A percentile compares a stretch with the other conserved stretches of the same genome.
Evolutionary conservation across 2,113 vertebrate genomes (phyloP).

Genomic region (Montifringilla adamsi): DNA sequence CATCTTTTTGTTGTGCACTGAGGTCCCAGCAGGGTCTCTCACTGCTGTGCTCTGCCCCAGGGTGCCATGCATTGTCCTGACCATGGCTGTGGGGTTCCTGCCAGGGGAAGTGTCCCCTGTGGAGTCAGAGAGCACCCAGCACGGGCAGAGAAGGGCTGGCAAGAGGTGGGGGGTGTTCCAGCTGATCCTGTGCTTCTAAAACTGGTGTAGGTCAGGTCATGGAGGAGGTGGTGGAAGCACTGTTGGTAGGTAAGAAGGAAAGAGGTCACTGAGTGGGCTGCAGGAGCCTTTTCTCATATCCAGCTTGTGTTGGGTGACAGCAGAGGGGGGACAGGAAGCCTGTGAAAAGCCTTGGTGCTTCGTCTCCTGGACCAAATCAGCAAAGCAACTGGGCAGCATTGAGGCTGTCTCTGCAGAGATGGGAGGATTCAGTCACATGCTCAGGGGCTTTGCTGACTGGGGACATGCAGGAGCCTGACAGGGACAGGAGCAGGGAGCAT

Average conservation of each 20-base stretch:
- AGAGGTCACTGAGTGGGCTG: background rate
- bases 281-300: background rate
- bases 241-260: background rate
- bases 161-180: background rate
- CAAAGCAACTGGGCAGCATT: background rate
- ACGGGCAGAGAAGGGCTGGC: background rate
- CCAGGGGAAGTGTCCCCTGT: background rate
- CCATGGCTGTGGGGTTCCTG: background rate
- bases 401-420: background rate
- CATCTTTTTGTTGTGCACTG: background rate
- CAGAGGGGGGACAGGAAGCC: background rate
- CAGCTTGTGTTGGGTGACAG: background rate
- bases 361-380: background rate
- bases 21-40: background rate
- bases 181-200: background rate
- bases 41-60: background rate
- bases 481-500: background rate
- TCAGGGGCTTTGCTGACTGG: background rate
- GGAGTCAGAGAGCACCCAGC: background rate
- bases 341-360: background rate
- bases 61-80: background rate
- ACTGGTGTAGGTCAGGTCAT: fast-evolving
- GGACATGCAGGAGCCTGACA: background rate
- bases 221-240: background rate
- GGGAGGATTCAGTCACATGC: background rate